Evolutionary conservation across 2,888 invertebrate genomes (phyloP).

Genomic region (Mayetiola destructor): DNA sequence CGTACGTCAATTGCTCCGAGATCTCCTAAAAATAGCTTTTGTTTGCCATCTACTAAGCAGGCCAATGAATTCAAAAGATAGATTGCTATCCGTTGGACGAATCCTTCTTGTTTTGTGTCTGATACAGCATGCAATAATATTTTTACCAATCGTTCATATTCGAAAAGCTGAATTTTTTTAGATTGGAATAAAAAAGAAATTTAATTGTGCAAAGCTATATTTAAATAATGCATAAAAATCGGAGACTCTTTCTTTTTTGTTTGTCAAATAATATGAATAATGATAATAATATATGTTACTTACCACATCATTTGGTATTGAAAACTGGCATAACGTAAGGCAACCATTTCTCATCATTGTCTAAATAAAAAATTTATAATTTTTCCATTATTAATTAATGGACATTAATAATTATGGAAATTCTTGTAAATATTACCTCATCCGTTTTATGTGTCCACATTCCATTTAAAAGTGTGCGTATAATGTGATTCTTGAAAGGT

Average conservation of each 20-base stretch:
- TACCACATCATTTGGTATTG: conserved; percentile 88
- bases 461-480: conserved; percentile 68
- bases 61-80: conserved; percentile 89
- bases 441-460: conserved; percentile 77
- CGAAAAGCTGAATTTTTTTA: conserved; percentile 62
- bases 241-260: not conserved
- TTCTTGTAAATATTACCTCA: conserved; percentile 32
- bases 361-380: conserved; percentile 13
- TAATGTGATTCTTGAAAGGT: conserved; percentile 61
- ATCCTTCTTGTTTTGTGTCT: conserved; percentile 71
- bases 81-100: conserved; percentile 88
- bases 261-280: conserved; percentile 12
- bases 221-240: not conserved
- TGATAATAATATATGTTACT: conserved; percentile 27
- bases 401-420: not conserved
- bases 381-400: not conserved
- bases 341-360: conserved; percentile 96
- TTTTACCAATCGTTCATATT: conserved; percentile 73
- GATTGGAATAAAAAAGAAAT: conserved; percentile 15
- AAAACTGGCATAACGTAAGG: conserved; percentile 84
- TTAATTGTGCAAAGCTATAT: not conserved
- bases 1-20: conserved; percentile 71
- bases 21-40: conserved; percentile 82
- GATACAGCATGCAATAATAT: conserved; percentile 70
- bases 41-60: conserved; percentile 87